Evolutionary conservation across 1,140 invertebrate genomes (phyloP).

Genomic region (Aphis gossypii): DNA sequence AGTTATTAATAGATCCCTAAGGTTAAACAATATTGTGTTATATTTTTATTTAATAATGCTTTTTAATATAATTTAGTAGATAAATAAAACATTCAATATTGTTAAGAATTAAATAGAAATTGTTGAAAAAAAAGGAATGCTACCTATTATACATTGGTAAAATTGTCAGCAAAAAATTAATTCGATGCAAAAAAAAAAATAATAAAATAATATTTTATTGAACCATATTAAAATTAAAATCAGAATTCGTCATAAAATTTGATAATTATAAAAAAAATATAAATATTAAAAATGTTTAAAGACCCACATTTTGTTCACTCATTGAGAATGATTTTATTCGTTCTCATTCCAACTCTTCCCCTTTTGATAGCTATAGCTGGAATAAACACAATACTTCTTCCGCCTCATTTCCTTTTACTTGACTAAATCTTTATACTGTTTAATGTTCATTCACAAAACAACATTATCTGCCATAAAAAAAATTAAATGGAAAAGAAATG

Average conservation of each 20-base stretch:
- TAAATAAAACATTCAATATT: not conserved
- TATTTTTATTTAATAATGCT: not conserved
- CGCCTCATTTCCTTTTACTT: conserved; percentile 23
- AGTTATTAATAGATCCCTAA: not conserved
- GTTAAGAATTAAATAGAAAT: not conserved
- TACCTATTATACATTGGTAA: rapidly evolving
- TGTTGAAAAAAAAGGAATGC: not conserved
- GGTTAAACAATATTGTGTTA: not conserved
- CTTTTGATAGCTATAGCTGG: not conserved
- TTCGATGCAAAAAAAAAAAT: not conserved
- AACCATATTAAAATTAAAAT: not conserved
- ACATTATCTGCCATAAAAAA: not conserved
- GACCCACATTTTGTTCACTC: not conserved
- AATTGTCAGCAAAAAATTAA: not conserved
- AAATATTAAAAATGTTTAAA: not conserved
- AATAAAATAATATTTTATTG: not conserved
- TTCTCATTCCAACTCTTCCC: not conserved
- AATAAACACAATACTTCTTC: not conserved
- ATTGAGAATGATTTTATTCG: not conserved
- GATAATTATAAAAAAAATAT: not conserved
- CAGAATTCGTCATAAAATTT: not conserved
- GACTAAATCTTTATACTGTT: conserved; percentile 8
- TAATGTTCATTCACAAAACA: not conserved
- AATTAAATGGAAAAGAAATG: not conserved
- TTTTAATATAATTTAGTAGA: too few relatives aligned